Percentiles rank a stretch among this genome's conserved stretches.
phyloP scores from a whole-genome alignment of 1,140 invertebrate genomes.

The Aphaenogaster rudis region DNA sequence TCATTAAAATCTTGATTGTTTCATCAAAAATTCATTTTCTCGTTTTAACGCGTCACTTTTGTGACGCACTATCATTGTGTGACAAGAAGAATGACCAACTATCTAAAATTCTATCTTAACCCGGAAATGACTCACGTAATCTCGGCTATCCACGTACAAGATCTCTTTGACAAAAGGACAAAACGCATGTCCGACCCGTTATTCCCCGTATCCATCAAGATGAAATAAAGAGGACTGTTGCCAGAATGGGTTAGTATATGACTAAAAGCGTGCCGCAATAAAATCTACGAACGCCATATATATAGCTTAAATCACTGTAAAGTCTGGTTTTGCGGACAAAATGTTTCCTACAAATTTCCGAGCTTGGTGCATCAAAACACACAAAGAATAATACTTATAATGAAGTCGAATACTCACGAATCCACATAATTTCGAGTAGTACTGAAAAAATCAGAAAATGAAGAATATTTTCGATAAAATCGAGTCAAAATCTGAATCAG shows the following conservation, averaged over 20 bases:
- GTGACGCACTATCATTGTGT: background rate
- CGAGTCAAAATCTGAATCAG: background rate
- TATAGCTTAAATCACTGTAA: background rate
- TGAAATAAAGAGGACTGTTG: background rate
- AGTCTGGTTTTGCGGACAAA: background rate
- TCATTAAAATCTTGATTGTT: background rate
- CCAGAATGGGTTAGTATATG: background rate
- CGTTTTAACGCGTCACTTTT: background rate
- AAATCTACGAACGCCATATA: background rate
- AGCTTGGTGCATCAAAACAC: background rate
- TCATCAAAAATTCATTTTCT: conserved; percentile 20
- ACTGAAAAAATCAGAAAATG: background rate
- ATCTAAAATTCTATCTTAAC: background rate
- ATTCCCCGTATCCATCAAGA: conserved; percentile 1
- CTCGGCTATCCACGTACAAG: background rate
- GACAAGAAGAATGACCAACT: background rate
- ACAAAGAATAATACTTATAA: background rate
- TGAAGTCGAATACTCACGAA: background rate
- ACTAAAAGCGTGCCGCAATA: background rate
- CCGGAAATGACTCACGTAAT: background rate
- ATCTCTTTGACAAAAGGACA: background rate
- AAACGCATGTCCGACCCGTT: background rate
- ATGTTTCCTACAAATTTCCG: background rate
- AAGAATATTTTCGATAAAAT: background rate
- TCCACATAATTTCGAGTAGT: background rate